Base-by-base conservation (phyloP, 2,888 invertebrate species). In the Scelioninae gen. 1 region DNA sequence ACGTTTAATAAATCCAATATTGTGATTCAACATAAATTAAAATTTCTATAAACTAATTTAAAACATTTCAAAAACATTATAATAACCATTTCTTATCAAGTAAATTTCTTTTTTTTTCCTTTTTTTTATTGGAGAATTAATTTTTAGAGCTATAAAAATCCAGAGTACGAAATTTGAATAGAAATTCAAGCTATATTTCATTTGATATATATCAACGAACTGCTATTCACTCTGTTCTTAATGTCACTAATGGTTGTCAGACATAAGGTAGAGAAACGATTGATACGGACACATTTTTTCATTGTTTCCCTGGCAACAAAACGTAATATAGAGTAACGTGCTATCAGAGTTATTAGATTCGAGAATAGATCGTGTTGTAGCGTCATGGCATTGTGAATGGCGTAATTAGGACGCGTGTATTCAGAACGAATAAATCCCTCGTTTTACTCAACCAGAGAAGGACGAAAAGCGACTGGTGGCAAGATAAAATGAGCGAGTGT, bases 341-440 rank as follows among this genome's bases (percentile, higher is more conserved):
- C 49, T 56, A 56, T 38, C 65, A 58, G 56, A 53, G 45, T 77
- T 68, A 69, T 77, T 69, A 69, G 77, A 77, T 77, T 77, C 56
- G 68, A 43, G 77, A 62, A 68, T 69, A 62, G 68, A 77, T 77
- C 62, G 62, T 49, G 72, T 72, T 60, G 60, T 55, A 69, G 56
- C 49, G 76, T 63, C 76, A 49, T 65, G 49, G 76, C 76, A 81
- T 76, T 81, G 81, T 81, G 81, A 81, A 76, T 76, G 81, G 81
- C 76, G 58, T 76, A 81, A 81, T 81, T 81, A 76, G 81, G 60
- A 71, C 81, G 69, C 69, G 75, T 75, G 69, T 65, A 69, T 69
- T 76, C 76, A 68, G 68, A 76, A 76, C 60, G 76, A 68, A 76
- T 68, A 53, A 62, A 68, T 68, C 65, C 49, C 65, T 40, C 66